A percentile compares a stretch with the other conserved stretches of the same genome.
phyloP scores from a whole-genome alignment of 1,140 invertebrate genomes.

The Trinorchestia longiramus region DNA sequence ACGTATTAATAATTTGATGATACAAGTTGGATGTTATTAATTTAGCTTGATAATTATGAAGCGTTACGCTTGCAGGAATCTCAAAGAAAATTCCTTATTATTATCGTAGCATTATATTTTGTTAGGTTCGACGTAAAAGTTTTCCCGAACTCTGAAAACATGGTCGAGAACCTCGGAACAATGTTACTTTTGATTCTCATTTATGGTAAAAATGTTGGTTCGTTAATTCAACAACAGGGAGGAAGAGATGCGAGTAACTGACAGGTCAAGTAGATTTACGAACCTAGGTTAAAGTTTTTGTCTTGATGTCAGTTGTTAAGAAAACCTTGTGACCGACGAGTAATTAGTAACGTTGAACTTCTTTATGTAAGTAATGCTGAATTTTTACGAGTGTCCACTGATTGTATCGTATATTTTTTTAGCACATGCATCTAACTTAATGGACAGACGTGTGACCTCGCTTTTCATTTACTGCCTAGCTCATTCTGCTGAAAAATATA shows the following conservation, averaged over 20 bases:
- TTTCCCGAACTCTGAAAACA: neutral
- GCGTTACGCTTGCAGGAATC: neutral
- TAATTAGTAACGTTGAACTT: neutral
- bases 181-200: neutral
- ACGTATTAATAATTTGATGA: neutral
- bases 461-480: neutral
- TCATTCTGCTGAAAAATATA: neutral
- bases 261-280: neutral
- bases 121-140: neutral
- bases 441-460: neutral
- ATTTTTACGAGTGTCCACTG: neutral
- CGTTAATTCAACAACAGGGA: neutral
- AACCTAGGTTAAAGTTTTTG: neutral
- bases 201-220: neutral
- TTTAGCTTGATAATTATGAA: neutral
- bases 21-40: neutral
- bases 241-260: neutral
- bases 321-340: neutral
- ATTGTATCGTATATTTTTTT: neutral
- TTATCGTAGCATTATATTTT: neutral
- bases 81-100: neutral
- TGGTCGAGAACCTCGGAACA: neutral
- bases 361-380: neutral
- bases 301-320: neutral
- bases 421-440: neutral